These are phyloP conservation scores for Blastobasis adustella DNA, from an alignment of 2,888 invertebrate genomes.

Conservation along the genomic window DNA sequence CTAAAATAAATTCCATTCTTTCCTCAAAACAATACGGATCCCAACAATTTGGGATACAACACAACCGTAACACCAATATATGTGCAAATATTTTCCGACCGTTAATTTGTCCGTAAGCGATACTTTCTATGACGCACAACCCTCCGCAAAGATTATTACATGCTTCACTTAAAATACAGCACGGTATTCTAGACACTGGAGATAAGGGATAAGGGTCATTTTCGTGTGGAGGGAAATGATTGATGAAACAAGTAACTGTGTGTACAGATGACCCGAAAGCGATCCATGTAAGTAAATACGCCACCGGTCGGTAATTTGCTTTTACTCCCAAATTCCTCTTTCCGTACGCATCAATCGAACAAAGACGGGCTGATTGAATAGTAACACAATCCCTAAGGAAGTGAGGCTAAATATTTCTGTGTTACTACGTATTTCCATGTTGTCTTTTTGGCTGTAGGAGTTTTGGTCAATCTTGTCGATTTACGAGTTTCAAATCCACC, in stretches of 20 bases:
- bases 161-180: not conserved
- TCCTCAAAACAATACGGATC: no score
- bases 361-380: conserved; percentile 51
- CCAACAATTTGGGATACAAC: not conserved
- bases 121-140: conserved; percentile 34
- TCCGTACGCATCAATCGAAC: conserved; percentile 38
- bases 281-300: conserved; percentile 48
- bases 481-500: no score
- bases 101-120: conserved; percentile 49
- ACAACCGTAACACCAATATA: conserved; percentile 13
- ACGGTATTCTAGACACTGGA: not conserved
- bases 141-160: conserved; percentile 1
- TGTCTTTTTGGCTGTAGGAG: no score
- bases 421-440: not conserved
- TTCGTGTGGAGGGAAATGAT: not conserved
- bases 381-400: conserved; percentile 48
- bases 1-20: no score
- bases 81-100: conserved; percentile 36
- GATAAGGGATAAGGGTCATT: not conserved
- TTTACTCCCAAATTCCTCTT: conserved; percentile 31
- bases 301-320: conserved; percentile 38
- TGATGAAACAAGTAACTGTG: not conserved
- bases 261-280: conserved; percentile 21
- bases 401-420: conserved; percentile 28
- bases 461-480: no score